Evolutionary conservation across 2,113 vertebrate genomes (phyloP).

Genomic region (Pycnonotus jocosus): DNA sequence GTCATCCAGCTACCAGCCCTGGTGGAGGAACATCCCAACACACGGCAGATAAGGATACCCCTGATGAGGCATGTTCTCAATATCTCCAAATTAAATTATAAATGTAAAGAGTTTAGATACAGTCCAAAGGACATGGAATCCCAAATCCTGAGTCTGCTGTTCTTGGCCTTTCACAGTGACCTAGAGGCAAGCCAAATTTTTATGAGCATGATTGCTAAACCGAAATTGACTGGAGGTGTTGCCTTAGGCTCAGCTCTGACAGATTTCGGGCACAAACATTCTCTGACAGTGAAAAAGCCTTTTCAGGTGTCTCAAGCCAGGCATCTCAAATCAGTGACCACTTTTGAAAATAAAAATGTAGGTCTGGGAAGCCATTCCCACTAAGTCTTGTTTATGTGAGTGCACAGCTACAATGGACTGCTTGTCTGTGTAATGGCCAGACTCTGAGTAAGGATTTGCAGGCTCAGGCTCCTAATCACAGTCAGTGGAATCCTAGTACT

Average conservation of each 20-base stretch:
- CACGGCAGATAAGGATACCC: neutral
- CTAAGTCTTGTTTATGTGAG: constrained; percentile 24
- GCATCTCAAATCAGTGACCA: constrained; percentile 36
- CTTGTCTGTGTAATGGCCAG: constrained; percentile 23
- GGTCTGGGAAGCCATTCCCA: neutral
- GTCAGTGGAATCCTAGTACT: neutral
- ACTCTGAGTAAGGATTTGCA: constrained; percentile 30
- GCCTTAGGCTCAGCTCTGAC: neutral
- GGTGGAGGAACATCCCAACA: neutral
- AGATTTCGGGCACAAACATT: neutral
- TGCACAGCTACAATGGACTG: constrained; percentile 6
- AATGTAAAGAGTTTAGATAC: neutral
- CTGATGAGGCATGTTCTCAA: neutral
- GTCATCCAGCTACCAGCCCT: neutral
- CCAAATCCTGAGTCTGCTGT: neutral
- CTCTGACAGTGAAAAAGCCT: constrained; percentile 48
- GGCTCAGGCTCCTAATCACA: neutral
- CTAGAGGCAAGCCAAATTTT: neutral
- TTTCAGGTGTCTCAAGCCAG: constrained; percentile 50
- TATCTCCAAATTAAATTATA: neutral
- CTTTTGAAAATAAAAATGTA: constrained; percentile 46
- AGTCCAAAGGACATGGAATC: neutral
- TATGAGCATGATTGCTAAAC: neutral
- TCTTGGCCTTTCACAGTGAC: neutral
- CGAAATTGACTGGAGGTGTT: neutral